A percentile compares a stretch with the other conserved stretches of the same genome.
Evolutionary conservation across 2,797 vertebrate species (phyloP).

Genomic region (Anguilla marmorata): DNA sequence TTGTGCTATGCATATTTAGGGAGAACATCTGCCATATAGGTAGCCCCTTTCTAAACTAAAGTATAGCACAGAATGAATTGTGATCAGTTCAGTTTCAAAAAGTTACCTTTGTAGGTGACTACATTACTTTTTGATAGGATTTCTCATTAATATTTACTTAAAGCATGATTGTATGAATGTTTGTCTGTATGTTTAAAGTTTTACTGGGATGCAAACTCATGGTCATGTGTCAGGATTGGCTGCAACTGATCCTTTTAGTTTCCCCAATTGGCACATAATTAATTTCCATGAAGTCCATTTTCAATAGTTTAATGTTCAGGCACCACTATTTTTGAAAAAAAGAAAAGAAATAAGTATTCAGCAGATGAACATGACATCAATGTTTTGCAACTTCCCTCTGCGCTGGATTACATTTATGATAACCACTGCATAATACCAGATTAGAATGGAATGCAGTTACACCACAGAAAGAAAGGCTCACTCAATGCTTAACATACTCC

Average conservation of each 20-base stretch:
- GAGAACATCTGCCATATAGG: neutral
- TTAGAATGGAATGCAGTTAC: neutral
- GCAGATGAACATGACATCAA: neutral
- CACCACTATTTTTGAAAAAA: neutral
- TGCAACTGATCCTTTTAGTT: neutral
- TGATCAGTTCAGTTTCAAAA: neutral
- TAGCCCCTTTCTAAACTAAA: neutral
- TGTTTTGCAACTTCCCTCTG: neutral
- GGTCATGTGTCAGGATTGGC: neutral
- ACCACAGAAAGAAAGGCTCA: conserved; percentile 3
- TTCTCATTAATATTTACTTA: conserved; percentile 5
- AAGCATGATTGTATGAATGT: neutral
- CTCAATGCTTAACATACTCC: neutral
- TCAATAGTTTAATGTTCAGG: neutral
- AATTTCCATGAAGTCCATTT: neutral
- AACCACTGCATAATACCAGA: neutral
- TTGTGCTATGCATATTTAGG: neutral
- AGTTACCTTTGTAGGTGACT: conserved; percentile 1
- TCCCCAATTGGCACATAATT: neutral
- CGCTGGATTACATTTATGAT: neutral
- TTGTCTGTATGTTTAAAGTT: neutral
- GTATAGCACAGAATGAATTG: neutral
- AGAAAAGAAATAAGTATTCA: neutral
- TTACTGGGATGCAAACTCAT: neutral
- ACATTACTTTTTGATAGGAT: neutral